Evolutionary conservation across 2,797 vertebrate genomes (phyloP).

Genomic region (Enteromius thamalakanensis): DNA sequence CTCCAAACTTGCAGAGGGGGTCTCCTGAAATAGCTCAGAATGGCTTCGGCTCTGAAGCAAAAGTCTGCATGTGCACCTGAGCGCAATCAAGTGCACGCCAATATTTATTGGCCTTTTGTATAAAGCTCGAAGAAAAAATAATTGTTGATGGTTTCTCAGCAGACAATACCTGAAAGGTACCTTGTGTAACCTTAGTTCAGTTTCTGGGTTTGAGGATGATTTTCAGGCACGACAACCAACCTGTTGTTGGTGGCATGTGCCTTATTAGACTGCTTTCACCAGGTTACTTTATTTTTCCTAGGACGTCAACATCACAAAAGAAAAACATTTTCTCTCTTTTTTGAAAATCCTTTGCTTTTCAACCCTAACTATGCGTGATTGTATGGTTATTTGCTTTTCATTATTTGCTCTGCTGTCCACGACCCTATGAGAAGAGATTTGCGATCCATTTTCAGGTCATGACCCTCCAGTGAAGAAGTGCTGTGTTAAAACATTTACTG

Average conservation of each 20-base stretch:
- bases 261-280: neutral
- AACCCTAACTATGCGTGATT: neutral
- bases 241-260: neutral
- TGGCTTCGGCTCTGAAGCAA: too few relatives aligned
- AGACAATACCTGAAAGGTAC: neutral
- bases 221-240: neutral
- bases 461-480: neutral
- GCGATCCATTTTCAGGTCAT: conserved; percentile 20
- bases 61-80: too few relatives aligned
- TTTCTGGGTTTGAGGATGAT: neutral
- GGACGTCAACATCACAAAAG: neutral
- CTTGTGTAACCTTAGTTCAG: neutral
- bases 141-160: neutral
- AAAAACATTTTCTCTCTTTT: neutral
- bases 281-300: neutral
- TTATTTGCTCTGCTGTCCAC: neutral
- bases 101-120: too few relatives aligned
- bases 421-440: conserved; percentile 6
- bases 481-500: conserved; percentile 15
- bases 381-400: neutral
- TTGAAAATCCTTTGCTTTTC: neutral
- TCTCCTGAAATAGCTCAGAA: too few relatives aligned
- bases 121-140: too few relatives aligned
- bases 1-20: too few relatives aligned
- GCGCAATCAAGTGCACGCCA: too few relatives aligned